These are phyloP conservation scores for Trematomus loennbergii DNA, from an alignment of 2,113 vertebrate genomes.

Conservation along the genomic window DNA sequence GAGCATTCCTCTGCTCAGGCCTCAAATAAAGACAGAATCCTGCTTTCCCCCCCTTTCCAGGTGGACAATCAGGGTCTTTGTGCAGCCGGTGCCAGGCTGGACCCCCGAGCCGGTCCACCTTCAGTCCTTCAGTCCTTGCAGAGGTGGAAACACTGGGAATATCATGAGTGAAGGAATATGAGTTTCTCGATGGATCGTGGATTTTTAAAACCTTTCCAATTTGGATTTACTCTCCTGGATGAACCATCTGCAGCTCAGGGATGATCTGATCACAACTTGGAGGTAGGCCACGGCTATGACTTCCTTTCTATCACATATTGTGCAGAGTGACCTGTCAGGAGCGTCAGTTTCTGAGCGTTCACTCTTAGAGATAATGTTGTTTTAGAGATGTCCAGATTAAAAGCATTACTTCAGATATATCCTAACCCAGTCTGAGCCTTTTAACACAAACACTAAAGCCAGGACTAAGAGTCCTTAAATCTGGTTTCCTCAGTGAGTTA, in stretches of 20 bases:
- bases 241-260: neutral
- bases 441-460: too few relatives aligned
- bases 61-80: constrained; percentile 80
- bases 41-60: constrained; percentile 29
- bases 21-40: constrained; percentile 47
- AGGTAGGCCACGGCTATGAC: constrained; percentile 49
- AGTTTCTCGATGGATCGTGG: neutral
- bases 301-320: neutral
- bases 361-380: neutral
- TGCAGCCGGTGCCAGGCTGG: constrained; percentile 59
- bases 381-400: neutral
- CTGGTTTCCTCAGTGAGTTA: constrained; percentile 10
- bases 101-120: constrained; percentile 11
- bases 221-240: constrained; percentile 18
- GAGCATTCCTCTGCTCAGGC: constrained; percentile 67
- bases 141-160: constrained; percentile 25
- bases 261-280: neutral
- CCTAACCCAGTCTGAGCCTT: too few relatives aligned
- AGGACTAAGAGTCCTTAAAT: neutral
- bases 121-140: constrained; percentile 32
- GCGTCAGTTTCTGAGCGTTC: neutral
- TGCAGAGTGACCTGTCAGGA: neutral
- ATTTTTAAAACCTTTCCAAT: neutral
- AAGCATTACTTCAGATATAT: neutral
- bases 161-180: too few relatives aligned